Base-by-base conservation (phyloP, 2,888 invertebrate genomes). In the Cosmia trapezina region DNA sequence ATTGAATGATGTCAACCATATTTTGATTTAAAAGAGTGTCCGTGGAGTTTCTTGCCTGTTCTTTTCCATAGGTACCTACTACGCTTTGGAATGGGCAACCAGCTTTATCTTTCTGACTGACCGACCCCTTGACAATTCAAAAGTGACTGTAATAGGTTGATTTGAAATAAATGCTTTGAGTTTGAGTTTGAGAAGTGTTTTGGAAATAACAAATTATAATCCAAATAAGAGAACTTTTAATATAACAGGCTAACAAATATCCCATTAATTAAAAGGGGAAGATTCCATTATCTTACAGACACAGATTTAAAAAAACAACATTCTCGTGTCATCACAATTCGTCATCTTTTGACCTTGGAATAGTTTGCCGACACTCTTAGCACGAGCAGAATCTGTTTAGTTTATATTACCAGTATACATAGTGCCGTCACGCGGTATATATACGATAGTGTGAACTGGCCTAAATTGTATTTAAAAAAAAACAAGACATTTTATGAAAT, bases 271-370 rank as follows among this genome's bases (percentile, higher is more conserved):
- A 1, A 11, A 33, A 19, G 9, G 8, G 45, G 53, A 41, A 74
- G n/a, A 47, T 78, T 60, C 59, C 53, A 78, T 41, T 53, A 60
- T 78, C 60, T 47, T 28, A 28, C 8, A 62, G 8, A n/a, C 6
- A 49, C 3, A 45, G 8, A 33, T 64, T 54, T 12, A n/a, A 41
- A 70, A 8, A 56, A 77, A 37, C 37, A 65, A 70, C 4, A 19
- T 14, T n/a, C 28, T 47, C 12, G 54, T 66, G 5, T 64, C 65
- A 59, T 65, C 45, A 45, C 17, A 22, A 59, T 73, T 83, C 73
- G 83, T 80, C 78, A 82, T 51, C 12, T 9, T 4, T 6, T 62
- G 73, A 78, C 80, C 80, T 80, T 80, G 43, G 2, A 51, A 12
- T 45, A 64, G 79, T 80, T 78, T 82, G n/a, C 54, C 61, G 62